Evolutionary conservation across 2,888 invertebrate species (phyloP), one percentile per base, ranked within the genome.

Genomic region (Eupeodes luniger): DNA sequence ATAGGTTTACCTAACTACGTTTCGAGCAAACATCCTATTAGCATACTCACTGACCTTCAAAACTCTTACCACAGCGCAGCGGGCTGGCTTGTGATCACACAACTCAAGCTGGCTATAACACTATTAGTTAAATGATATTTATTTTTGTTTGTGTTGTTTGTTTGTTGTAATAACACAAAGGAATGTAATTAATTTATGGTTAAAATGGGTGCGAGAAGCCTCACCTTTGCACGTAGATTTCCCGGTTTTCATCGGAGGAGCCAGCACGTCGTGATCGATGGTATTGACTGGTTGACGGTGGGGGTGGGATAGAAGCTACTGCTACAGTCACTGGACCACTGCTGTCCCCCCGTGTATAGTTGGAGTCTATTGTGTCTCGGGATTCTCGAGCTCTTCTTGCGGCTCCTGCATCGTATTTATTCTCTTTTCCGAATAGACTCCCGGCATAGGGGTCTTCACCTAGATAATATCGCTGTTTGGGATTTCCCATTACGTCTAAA

Each of bases 401-500:
- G 95, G 89, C 86, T 67, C 87, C 87, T 1, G 91, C 90, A 70
- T 96, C 96, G 94, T 97, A 97, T 92, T 97, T 96, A 93, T 97
- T 97, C 94, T 97, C 97, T 91, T 96, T 95, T 89, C 97, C 97
- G 93, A 97, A 97, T 92, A 97, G 96, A 93, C 96, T 96, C 36
- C 96, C 96, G 81, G 96, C 96, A 93, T 97, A 97, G 44, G 97
- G 97, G 94, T 97, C 97, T 94, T 97, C 97, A 55, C 97, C 97
- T 90, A 97, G 95, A 93, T 97, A 97, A 94, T 97, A 97, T 90
- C 96, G 95, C 92, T 96, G 96, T 89, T 96, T 95, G 12, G 96
- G 96, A 89, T 94, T 94, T n/a, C 93, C 92, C 44, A 93, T 91
- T 59, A 91, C 90, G 81, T 92, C 92, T 6, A 90, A 83, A 86